Percentiles rank a stretch among this genome's conserved stretches.
Evolutionary conservation across 2,113 vertebrate species (phyloP).

Genomic region (Sphyrna mokarran): DNA sequence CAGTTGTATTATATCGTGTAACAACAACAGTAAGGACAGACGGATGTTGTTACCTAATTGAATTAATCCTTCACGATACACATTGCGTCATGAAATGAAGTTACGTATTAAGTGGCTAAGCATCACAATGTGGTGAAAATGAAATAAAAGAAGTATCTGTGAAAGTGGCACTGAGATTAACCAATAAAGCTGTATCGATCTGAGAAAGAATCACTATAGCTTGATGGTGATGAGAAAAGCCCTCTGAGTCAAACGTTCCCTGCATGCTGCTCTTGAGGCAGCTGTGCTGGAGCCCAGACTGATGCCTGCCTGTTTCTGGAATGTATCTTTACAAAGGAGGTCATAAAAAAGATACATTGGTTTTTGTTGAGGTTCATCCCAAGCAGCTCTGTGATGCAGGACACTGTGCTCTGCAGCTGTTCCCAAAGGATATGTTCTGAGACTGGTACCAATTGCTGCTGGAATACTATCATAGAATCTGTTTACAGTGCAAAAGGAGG

Average conservation of each 20-base stretch:
- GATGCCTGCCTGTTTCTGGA: background rate
- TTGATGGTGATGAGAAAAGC: too few relatives aligned
- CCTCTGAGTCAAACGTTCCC: background rate
- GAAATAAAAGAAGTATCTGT: background rate
- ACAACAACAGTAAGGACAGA: background rate
- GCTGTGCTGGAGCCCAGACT: background rate
- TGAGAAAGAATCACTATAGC: background rate
- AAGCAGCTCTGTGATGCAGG: background rate
- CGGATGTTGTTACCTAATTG: background rate
- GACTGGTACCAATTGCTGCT: too few relatives aligned
- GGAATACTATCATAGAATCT: too few relatives aligned
- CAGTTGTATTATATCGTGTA: background rate
- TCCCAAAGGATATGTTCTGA: background rate
- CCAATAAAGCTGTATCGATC: background rate
- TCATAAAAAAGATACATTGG: background rate
- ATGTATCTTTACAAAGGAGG: background rate
- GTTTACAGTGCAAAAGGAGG: too few relatives aligned
- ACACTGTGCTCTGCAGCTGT: background rate
- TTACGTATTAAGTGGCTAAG: background rate
- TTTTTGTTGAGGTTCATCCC: background rate
- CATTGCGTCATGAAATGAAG: slow-evolving; percentile 6
- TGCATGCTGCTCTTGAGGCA: background rate
- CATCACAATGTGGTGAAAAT: background rate
- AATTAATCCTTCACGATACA: background rate
- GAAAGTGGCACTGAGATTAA: background rate